These are phyloP conservation scores for Cricetomys ansorgei DNA, from an alignment of 2,113 vertebrate genomes.

Conservation along the genomic window DNA sequence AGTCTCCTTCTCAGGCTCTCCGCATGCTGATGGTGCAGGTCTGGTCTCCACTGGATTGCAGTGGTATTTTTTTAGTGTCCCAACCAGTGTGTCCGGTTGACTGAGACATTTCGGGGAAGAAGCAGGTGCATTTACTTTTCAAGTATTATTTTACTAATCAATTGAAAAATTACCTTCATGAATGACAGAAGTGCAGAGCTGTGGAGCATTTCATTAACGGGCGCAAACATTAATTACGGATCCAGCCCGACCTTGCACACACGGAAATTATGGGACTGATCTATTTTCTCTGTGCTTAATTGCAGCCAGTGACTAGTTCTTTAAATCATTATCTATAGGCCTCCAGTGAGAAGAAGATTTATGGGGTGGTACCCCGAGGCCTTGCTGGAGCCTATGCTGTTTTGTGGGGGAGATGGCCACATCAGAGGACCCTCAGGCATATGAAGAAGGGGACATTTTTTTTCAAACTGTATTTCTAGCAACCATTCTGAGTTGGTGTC, in stretches of 20 bases:
- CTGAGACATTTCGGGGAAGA: constrained; percentile 92
- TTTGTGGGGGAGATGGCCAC: constrained; percentile 45
- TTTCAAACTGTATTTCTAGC: not conserved
- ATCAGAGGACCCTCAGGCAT: constrained; percentile 10
- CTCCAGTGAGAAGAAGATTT: constrained; percentile 96
- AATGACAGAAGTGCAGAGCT: constrained; percentile 94
- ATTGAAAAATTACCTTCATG: constrained; percentile 97
- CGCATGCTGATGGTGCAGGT: constrained; percentile 86
- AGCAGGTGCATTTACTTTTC: constrained; percentile 97
- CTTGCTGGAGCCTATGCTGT: constrained; percentile 64
- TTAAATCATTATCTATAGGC: constrained; percentile 94
- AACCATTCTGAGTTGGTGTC: not conserved
- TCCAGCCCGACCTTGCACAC: constrained; percentile 89
- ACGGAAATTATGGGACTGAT: constrained; percentile 94
- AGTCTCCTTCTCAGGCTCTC: constrained; percentile 79
- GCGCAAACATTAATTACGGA: constrained; percentile 92
- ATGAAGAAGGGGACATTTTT: not conserved
- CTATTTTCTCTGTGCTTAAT: constrained; percentile 95
- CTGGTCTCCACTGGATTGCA: constrained; percentile 85
- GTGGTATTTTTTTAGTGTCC: constrained; percentile 89
- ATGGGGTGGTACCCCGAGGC: constrained; percentile 81
- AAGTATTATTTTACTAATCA: constrained; percentile 96
- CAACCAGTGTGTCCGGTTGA: constrained; percentile 93
- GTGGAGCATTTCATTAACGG: constrained; percentile 92
- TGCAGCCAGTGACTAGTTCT: constrained; percentile 91